A percentile compares a stretch with the other conserved stretches of the same genome.
Evolutionary conservation across 2,888 invertebrate species (phyloP).

Genomic region (Mythimna lalbum): DNA sequence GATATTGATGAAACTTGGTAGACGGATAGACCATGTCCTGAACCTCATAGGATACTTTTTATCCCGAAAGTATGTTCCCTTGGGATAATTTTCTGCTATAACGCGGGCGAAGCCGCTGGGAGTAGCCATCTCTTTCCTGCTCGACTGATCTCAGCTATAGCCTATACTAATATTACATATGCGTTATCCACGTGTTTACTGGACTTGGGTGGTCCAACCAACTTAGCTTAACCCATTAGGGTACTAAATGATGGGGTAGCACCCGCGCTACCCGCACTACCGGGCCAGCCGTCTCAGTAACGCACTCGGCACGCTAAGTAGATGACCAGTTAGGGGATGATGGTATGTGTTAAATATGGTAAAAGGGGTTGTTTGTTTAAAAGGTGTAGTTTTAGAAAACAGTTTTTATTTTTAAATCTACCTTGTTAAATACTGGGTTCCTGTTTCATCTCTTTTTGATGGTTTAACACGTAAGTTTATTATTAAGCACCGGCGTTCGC

Average conservation of each 20-base stretch:
- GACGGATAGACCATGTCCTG: no score
- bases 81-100: no score
- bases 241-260: slow-evolving; percentile 67
- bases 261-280: slow-evolving; percentile 13
- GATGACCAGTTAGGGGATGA: slow-evolving; percentile 45
- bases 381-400: no score
- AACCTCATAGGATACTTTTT: no score
- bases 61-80: no score
- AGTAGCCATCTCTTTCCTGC: no score
- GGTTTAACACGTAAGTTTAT: no score
- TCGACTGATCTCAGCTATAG: background rate
- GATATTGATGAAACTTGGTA: no score
- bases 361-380: slow-evolving; percentile 12
- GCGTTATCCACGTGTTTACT: slow-evolving; percentile 25
- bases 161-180: slow-evolving; percentile 20
- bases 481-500: no score
- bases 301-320: slow-evolving; percentile 34
- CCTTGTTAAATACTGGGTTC: background rate
- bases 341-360: slow-evolving; percentile 8
- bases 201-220: slow-evolving; percentile 64
- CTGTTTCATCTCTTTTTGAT: background rate
- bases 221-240: slow-evolving; percentile 62
- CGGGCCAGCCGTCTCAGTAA: slow-evolving; percentile 19
- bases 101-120: no score
- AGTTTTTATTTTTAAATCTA: no score